phyloP scores from a whole-genome alignment of 92 coral and sea anemone species.

The Muricea muricata region DNA sequence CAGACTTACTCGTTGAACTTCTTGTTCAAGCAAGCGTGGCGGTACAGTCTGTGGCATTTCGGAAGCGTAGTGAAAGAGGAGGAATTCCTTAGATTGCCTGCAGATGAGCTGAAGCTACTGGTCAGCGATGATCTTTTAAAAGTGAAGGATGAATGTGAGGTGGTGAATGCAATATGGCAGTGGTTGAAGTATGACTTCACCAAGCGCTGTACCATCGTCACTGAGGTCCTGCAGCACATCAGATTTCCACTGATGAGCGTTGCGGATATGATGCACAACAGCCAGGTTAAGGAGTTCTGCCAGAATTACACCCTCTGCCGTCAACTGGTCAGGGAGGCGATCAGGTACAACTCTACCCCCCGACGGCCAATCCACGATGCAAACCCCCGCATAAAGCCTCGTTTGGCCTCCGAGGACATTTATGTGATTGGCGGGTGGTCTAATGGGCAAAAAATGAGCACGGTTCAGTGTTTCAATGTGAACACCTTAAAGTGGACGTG shows the following conservation, averaged over 20 bases:
- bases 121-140: conserved; percentile 87
- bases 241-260: conserved; percentile 93
- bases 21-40: conserved; percentile 84
- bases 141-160: conserved; percentile 93
- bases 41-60: conserved; percentile 94
- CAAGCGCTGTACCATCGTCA: conserved; percentile 68
- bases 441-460: conserved; percentile 97
- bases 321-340: conserved; percentile 90
- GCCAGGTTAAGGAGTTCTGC: conserved; percentile 68
- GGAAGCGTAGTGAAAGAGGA: conserved; percentile 91
- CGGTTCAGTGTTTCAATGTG: conserved; percentile 98
- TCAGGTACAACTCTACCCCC: conserved; percentile 77
- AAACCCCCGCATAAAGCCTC: conserved; percentile 92
- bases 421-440: conserved; percentile 99
- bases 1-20: conserved; percentile 81
- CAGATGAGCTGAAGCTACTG: conserved; percentile 74
- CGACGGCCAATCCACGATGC: conserved; percentile 64
- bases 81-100: conserved; percentile 83
- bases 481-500: conserved; percentile 95
- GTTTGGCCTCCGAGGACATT: conserved; percentile 99
- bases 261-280: conserved; percentile 75
- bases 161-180: conserved; percentile 92
- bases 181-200: conserved; percentile 90
- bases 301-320: conserved; percentile 81
- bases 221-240: conserved; percentile 91